phyloP scores from a whole-genome alignment of 2,888 invertebrate species.

The Elmis aenea region DNA sequence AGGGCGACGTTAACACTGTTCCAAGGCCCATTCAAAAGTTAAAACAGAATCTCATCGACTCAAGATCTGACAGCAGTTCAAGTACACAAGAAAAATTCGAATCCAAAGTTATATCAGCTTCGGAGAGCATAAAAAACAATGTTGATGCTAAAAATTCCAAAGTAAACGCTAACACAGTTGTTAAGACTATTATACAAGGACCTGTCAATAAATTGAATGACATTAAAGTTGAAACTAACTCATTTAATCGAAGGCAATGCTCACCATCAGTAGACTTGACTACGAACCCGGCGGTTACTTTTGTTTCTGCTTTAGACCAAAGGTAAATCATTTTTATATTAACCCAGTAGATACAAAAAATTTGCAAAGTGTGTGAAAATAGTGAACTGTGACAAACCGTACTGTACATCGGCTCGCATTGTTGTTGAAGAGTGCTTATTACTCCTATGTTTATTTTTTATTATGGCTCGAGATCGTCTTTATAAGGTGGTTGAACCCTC shows the following conservation, averaged over 20 bases:
- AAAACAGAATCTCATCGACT: constrained; percentile 27
- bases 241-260: constrained; percentile 28
- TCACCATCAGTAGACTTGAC: constrained; percentile 40
- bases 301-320: constrained; percentile 36
- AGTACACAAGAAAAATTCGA: constrained; percentile 6
- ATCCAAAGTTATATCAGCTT: constrained; percentile 10
- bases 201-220: constrained; percentile 6
- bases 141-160: constrained; percentile 9
- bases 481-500: too few relatives aligned
- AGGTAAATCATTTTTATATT: too few relatives aligned
- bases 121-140: constrained; percentile 15
- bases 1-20: constrained; percentile 25
- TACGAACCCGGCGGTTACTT: constrained; percentile 41
- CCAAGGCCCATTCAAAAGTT: constrained; percentile 26
- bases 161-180: constrained; percentile 9
- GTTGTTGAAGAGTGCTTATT: too few relatives aligned
- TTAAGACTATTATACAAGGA: constrained; percentile 5
- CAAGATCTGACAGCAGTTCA: constrained; percentile 40
- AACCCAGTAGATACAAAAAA: constrained; percentile 9
- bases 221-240: constrained; percentile 1
- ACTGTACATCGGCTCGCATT: too few relatives aligned
- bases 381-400: too few relatives aligned
- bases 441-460: too few relatives aligned
- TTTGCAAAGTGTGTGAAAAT: not conserved
- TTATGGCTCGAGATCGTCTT: too few relatives aligned